Evolutionary conservation across 35 echinoderm and acorn worm species (phyloP), one percentile per base, ranked within the genome.

Genomic region (Apostichopus parvimensis): DNA sequence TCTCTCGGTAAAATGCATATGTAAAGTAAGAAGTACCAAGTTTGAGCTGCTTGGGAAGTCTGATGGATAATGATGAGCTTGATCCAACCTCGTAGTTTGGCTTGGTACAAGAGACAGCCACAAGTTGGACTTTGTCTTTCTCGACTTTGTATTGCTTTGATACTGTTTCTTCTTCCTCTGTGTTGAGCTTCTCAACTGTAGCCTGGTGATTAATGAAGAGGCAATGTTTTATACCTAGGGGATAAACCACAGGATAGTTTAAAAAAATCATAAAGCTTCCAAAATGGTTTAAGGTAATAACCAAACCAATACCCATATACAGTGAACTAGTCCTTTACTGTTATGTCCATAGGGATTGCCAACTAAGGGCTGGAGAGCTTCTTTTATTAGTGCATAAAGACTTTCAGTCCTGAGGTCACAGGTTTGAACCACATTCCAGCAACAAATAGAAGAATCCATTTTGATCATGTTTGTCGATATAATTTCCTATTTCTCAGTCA

Each of bases 81-180:
- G 97, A 96, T 1, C 97, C 97, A 52, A 99, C 83, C 86, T 99
- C 97, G 93, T 96, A 99, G 8, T 83, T 93, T 61, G 97, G 97
- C 79, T 99, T 99, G 56, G 62, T 94, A 87, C 97, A 99, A 34
- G 54, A 72, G 15, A 96, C 24, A 22, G 95, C 89, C 6, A 95
- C 92, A 55, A 95, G 8, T 53, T 25, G 80, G 12, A 91, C 14
- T 10, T 84, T 80, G 12, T 90, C 53, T 14, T 14, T 56, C 45
- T 73, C 68, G 8, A 77, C 53, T 52, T 91, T 79, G 89, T 78
- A 59, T 24, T 53, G 26, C 6, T 9, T 52, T 4, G 71, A 78
- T 60, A 91, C 25, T 28, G 71, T 26, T 53, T 78, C 88, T 57
- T 77, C 68, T 8, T 92, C 91, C 17, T 91, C 90, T 23, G 54